These are phyloP conservation scores for Otis tarda DNA, from an alignment of 2,113 vertebrate genomes.

Conservation along the genomic window DNA sequence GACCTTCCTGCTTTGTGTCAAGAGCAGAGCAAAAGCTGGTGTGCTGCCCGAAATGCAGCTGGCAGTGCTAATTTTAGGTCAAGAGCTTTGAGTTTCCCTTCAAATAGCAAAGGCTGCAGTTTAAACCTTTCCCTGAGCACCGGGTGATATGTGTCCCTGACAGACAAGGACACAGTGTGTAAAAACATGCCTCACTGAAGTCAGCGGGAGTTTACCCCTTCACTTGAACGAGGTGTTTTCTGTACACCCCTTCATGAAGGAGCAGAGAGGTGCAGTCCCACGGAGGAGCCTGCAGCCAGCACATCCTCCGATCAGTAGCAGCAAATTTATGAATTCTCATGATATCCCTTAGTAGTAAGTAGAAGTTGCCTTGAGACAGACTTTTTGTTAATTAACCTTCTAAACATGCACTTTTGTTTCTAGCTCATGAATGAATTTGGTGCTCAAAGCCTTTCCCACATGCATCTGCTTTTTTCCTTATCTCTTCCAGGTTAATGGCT, in stretches of 20 bases:
- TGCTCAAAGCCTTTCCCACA: conserved; percentile 36
- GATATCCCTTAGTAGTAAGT: conserved; percentile 22
- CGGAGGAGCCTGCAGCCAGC: background rate
- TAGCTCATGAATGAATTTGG: conserved; percentile 13
- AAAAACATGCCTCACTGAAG: background rate
- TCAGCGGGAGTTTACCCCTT: background rate
- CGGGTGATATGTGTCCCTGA: background rate
- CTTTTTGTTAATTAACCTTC: conserved; percentile 36
- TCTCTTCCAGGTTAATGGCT: conserved; percentile 13
- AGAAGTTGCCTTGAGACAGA: conserved; percentile 44
- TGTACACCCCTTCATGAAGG: background rate
- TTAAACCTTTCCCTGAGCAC: background rate
- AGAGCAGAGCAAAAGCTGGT: background rate
- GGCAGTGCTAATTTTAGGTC: background rate
- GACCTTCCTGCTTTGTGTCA: background rate
- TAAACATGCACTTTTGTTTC: background rate
- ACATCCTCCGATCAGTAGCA: background rate
- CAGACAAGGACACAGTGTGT: background rate
- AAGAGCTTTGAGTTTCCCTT: background rate
- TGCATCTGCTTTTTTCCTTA: conserved; percentile 12
- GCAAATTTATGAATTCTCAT: conserved; percentile 49
- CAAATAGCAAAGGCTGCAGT: background rate
- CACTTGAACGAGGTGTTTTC: background rate
- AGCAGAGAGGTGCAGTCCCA: background rate
- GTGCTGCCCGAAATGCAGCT: background rate